phyloP scores from a whole-genome alignment of 2,113 vertebrate species.

The Sinocyclocheilus maitianheensis region DNA sequence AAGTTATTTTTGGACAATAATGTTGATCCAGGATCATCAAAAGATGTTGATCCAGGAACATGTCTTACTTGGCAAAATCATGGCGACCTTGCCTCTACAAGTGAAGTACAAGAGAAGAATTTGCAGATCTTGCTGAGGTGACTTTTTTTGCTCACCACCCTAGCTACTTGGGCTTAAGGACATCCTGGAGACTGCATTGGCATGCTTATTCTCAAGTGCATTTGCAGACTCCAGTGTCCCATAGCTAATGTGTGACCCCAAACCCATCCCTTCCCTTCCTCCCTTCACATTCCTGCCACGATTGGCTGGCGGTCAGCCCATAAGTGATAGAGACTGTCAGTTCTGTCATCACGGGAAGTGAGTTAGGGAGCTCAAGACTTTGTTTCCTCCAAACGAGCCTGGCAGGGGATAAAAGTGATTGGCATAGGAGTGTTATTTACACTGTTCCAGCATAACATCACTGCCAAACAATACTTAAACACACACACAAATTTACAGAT shows the following conservation, averaged over 20 bases:
- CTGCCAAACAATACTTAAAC: constrained; percentile 29
- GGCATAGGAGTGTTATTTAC: constrained; percentile 65
- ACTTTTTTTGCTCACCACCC: neutral
- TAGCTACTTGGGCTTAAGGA: constrained; percentile 2
- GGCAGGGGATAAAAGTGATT: constrained; percentile 49
- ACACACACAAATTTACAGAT: constrained; percentile 19
- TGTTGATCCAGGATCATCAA: no score
- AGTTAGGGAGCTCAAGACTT: constrained; percentile 63
- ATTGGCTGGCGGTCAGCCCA: constrained; percentile 24
- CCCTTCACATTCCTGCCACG: constrained; percentile 29
- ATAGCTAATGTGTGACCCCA: constrained; percentile 21
- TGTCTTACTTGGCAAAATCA: no score
- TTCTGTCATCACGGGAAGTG: constrained; percentile 62
- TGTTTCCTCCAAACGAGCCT: constrained; percentile 61
- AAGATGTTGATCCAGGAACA: no score
- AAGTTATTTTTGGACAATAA: no score
- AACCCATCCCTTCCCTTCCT: constrained; percentile 6
- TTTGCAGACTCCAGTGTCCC: constrained; percentile 20
- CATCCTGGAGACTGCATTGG: neutral
- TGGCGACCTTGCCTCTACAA: neutral
- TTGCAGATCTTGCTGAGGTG: constrained; percentile 6
- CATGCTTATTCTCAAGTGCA: neutral
- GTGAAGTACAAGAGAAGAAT: neutral
- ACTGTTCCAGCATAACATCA: constrained; percentile 27
- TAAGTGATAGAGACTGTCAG: constrained; percentile 59